Base-by-base conservation (phyloP, 2,888 invertebrate species). In the Callinectes sapidus region DNA sequence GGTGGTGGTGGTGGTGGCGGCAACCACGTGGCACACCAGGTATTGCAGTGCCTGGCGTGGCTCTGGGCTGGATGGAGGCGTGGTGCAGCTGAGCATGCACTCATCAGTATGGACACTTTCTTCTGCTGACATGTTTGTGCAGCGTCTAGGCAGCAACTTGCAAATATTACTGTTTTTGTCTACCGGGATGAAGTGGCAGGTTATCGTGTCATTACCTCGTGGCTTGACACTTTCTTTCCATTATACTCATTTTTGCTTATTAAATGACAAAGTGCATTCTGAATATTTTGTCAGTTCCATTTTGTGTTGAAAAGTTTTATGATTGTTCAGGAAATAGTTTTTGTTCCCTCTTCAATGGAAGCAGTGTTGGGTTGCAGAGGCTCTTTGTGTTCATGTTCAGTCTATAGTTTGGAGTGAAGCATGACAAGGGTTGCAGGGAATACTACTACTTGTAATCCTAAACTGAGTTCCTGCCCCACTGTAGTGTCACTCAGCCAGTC, bases 281-380 rank as follows among this genome's bases (percentile, higher is more conserved):
- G n/a, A 18, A 81, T 35, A n/a, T 81, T 77, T 81, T 81, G 16
- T 81, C 32, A 35, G 32, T 81, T 81, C 71, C 71, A 28, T 71
- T 71, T n/a, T 71, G n/a, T 71, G 28, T 71, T 71, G 71, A 28
- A 23, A 28, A 28, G n/a, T 71, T 28, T 28, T 71, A n/a, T 71
- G 71, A 71, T 71, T 71, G 71, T 71, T 71, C 71, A 13, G 71
- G 28, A 71, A 71, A 71, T 71, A n/a, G 13, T n/a, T 71, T 71
- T 71, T 28, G n/a, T 71, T 71, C n/a, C 28, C n/a, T 71, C 28
- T 71, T 28, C 1, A 10, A 23, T 71, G 2, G 28, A 28, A 71
- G 13, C 28, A 28, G n/a, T 71, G 71, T 71, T 71, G 28, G 71
- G 71, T 10, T 71, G n/a, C n/a, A 28, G 13, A 71, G 71, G 13